These are phyloP conservation scores for Xenopus tropicalis DNA, from an alignment of 2,113 vertebrate genomes.

Conservation along the genomic window UCB_Xtro_10.0 CM004450.2:56918501-56919000, in stretches of 20 bases:
- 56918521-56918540: too few species aligned
- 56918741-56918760: constrained; percentile 10
- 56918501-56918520: too few species aligned
- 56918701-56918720: not conserved
- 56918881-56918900: constrained; percentile 33
- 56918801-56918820: constrained; percentile 30
- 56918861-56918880: constrained; percentile 18
- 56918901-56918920: not conserved
- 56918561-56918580: too few species aligned
- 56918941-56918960: not conserved
- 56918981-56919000: not conserved
- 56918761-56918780: constrained; percentile 38
- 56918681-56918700: not conserved
- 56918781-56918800: constrained; percentile 40
- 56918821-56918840: constrained; percentile 22
- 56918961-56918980: not conserved
- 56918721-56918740: constrained; percentile 3
- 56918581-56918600: too few species aligned
- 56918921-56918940: constrained; percentile 5
- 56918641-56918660: too few species aligned
- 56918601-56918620: too few species aligned
- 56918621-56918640: too few species aligned
- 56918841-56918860: constrained; percentile 35
- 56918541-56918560: too few species aligned
- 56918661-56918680: too few species aligned